Evolutionary conservation across 2,797 vertebrate species (phyloP).

Genomic region (Sebastiscus albofasciatus): DNA sequence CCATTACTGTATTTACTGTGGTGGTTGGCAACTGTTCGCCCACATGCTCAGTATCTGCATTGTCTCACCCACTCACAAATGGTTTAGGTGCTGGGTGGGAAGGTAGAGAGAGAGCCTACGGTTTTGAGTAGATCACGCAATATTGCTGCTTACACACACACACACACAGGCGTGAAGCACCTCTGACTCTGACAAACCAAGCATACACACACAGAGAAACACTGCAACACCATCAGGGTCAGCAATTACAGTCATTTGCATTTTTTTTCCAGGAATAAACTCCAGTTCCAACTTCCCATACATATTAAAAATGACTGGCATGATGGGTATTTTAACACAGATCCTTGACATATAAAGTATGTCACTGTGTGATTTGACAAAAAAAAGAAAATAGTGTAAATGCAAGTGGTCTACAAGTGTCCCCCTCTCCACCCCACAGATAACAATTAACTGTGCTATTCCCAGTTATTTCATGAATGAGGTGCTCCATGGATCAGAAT

Average conservation of each 20-base stretch:
- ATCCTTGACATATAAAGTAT: not conserved
- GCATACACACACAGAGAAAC: slow-evolving; percentile 2
- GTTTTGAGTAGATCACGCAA: slow-evolving; percentile 47
- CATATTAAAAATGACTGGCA: slow-evolving; percentile 5
- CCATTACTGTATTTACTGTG: slow-evolving; percentile 42
- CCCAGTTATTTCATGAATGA: slow-evolving; percentile 10
- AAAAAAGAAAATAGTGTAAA: not conserved
- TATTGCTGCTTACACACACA: slow-evolving; percentile 39
- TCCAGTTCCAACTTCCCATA: slow-evolving; percentile 51
- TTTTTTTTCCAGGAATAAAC: slow-evolving; percentile 37
- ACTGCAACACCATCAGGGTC: slow-evolving; percentile 27
- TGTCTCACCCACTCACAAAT: slow-evolving; percentile 74
- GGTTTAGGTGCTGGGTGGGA: slow-evolving; percentile 58
- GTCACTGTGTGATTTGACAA: not conserved
- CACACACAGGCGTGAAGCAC: not conserved
- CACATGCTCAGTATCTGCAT: slow-evolving; percentile 69
- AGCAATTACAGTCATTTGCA: slow-evolving; percentile 11
- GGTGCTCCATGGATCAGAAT: slow-evolving; percentile 5
- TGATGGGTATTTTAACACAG: not conserved
- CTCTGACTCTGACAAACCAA: slow-evolving; percentile 1
- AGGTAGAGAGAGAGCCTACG: slow-evolving; percentile 44
- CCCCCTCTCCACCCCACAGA: slow-evolving; percentile 16
- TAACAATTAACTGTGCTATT: slow-evolving; percentile 59
- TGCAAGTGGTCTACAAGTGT: slow-evolving; percentile 47
- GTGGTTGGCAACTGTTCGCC: slow-evolving; percentile 46